phyloP scores from a whole-genome alignment of 1,140 invertebrate genomes.

The Magallana ariakensis region DNA sequence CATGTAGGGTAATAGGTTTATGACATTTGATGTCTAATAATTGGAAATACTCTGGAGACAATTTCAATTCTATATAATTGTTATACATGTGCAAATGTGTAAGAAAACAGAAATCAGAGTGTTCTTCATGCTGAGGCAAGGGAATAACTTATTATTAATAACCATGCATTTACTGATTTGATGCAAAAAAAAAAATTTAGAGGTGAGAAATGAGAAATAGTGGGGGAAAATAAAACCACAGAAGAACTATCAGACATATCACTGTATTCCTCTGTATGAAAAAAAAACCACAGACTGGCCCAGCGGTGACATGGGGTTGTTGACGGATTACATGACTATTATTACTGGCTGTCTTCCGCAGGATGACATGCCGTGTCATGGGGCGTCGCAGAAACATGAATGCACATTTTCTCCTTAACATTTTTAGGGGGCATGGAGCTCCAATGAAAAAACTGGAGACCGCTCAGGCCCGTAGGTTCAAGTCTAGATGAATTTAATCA shows the following conservation, averaged over 20 bases:
- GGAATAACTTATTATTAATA: too few relatives aligned
- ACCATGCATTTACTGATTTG: too few relatives aligned
- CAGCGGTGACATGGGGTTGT: neutral
- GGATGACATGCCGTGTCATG: slow-evolving; percentile 18
- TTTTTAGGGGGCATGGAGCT: neutral
- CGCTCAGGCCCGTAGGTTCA: neutral
- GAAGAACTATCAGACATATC: neutral
- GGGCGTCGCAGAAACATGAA: slow-evolving; percentile 11
- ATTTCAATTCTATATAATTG: too few relatives aligned
- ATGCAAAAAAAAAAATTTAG: too few relatives aligned
- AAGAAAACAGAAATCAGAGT: too few relatives aligned
- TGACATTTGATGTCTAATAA: too few relatives aligned
- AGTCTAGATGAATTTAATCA: slow-evolving; percentile 24
- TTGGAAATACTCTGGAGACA: too few relatives aligned
- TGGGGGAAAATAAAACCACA: too few relatives aligned
- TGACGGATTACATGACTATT: slow-evolving; percentile 34
- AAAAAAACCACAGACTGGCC: slow-evolving; percentile 20
- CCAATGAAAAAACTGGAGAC: neutral
- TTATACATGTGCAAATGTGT: too few relatives aligned
- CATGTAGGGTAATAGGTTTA: too few relatives aligned
- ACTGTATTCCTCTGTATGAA: neutral
- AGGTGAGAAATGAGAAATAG: too few relatives aligned
- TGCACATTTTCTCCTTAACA: slow-evolving; percentile 18
- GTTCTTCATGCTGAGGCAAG: too few relatives aligned
- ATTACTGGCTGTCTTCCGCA: slow-evolving; percentile 19